Percentiles rank a stretch among this genome's conserved stretches.
Evolutionary conservation across 1,140 invertebrate genomes (phyloP).

Genomic region (Drosophila ercepeae): DNA sequence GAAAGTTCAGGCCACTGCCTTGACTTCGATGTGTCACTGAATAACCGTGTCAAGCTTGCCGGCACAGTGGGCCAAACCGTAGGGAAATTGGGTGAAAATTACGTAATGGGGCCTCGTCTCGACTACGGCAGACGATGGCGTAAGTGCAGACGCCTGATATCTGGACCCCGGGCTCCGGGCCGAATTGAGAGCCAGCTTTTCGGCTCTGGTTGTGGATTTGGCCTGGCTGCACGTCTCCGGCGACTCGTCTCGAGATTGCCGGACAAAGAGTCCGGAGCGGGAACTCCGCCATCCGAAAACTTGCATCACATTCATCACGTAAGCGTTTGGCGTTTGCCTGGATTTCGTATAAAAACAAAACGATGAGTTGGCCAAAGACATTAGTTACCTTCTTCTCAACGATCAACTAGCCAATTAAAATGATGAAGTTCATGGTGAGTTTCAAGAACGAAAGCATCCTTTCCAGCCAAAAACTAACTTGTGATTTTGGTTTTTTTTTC

Average conservation of each 20-base stretch:
- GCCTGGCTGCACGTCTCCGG: slow-evolving; percentile 42
- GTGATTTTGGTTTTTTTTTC: not conserved
- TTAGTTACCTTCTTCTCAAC: slow-evolving; percentile 56
- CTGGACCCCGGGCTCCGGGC: slow-evolving; percentile 50
- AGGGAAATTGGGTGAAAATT: slow-evolving; percentile 5
- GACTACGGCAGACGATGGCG: slow-evolving; percentile 52
- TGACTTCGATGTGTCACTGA: slow-evolving; percentile 34
- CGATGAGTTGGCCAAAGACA: slow-evolving; percentile 35
- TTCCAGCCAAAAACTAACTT: slow-evolving; percentile 2
- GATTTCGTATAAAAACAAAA: slow-evolving; percentile 72
- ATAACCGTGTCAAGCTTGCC: slow-evolving; percentile 58
- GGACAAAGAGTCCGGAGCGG: slow-evolving; percentile 47
- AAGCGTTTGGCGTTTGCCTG: slow-evolving; percentile 60
- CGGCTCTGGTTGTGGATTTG: slow-evolving; percentile 4
- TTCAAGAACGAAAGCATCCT: not conserved
- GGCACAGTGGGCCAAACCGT: slow-evolving; percentile 53
- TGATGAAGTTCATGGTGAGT: slow-evolving; percentile 78
- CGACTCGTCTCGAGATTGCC: slow-evolving; percentile 67
- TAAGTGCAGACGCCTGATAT: slow-evolving; percentile 67
- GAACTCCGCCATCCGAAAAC: slow-evolving; percentile 49
- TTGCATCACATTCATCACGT: slow-evolving; percentile 75
- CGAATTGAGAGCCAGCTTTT: slow-evolving; percentile 51
- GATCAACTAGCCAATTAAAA: slow-evolving; percentile 63
- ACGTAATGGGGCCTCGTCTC: slow-evolving; percentile 51
- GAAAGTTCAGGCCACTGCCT: slow-evolving; percentile 75